Base-by-base conservation (phyloP, 2,113 vertebrate species). In the Notothenia rossii region DNA sequence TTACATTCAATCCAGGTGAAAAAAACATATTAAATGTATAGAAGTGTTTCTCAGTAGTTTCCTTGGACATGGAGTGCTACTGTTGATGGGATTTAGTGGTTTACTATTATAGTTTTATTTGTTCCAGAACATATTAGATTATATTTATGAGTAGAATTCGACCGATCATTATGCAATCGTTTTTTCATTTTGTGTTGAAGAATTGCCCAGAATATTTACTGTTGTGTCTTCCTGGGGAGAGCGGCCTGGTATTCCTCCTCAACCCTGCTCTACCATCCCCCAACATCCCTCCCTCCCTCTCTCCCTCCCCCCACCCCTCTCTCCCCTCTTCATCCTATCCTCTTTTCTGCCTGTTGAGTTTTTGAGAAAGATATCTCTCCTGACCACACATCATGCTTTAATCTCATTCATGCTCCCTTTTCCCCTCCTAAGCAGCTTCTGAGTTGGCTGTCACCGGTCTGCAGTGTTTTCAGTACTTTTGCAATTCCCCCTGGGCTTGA, bases 301-400 rank as follows among this genome's bases (percentile, higher is more conserved):
- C n/a, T n/a, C 22, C 56, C 53, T 40, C 4, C 13, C 72, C 54
- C 55, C 72, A 55, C 7, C 33, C 72, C 12, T 20, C 60, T 59
- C 53, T 36, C 33, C 36, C 15, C 43, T 68, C 81, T 81, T 62
- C 79, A 59, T 81, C 76, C 62, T 45, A 74, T 85, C 88, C 60
- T 88, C 77, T 88, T 90, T 76, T 81, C 85, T 86, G 83, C 72
- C 75, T 80, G 81, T 84, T 80, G 63, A 88, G 50, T 86, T 79
- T 72, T 67, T 50, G 48, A 84, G 73, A 81, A 88, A 75, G 66
- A 79, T 84, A 86, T 90, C 83, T 80, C 86, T 58, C 20, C 68
- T 75, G 82, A 77, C 81, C 84, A 87, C 70, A 86, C 84, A 81
- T 78, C 73, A 67, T 29, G 22, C 75, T 82, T 78, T 84, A 82